Evolutionary conservation across 2,797 vertebrate genomes (phyloP), one percentile per base, ranked within the genome.

Genomic region (Pseudochromis fuscus): DNA sequence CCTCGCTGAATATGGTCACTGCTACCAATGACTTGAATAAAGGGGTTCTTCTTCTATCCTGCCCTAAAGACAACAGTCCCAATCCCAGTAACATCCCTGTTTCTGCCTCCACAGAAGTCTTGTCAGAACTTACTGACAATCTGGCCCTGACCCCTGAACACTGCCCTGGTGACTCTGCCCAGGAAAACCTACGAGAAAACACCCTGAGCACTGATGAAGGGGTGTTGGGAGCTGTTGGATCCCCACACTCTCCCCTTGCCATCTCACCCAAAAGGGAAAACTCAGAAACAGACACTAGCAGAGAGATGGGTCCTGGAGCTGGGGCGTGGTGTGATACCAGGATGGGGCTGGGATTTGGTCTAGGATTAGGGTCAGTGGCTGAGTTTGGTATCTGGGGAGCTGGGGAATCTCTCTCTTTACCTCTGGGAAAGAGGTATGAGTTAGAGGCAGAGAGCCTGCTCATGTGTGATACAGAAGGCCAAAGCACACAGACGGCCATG

Each of bases 241-340:
- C 91, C 24, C 91, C 91, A 46, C 93, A 94, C 66, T 93, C 93
- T 35, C 93, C 91, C 18, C 84, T 94, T 25, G 94, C 92, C 6
- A 94, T 95, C 68, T 95, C 95, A 70, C 95, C 95, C 19, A 95
- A 95, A 89, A 94, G 94, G 70, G 94, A 95, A 82, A 95, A 95
- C 77, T 95, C 94, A 23, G 94, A 95, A 84, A 93, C 80, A 16
- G 93, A 90, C 49, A 73, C 61, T 30, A 83, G 79, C 72, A 88
- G 70, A 60, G 82, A 77, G 51, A 61, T 51, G 24, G 86, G 27
- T 25, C 57, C 58, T 24, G 81, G 75, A 58, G 65, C 85, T 52
- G 87, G 72, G 7, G 76, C 81, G 0, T 94, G 92, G 93, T 85
- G 85, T 72, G 72, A 90, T 60, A 73, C 81, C 46, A 75, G 78